Base-by-base conservation (phyloP, 2,797 vertebrate genomes). In the Babyrousa celebensis region DNA sequence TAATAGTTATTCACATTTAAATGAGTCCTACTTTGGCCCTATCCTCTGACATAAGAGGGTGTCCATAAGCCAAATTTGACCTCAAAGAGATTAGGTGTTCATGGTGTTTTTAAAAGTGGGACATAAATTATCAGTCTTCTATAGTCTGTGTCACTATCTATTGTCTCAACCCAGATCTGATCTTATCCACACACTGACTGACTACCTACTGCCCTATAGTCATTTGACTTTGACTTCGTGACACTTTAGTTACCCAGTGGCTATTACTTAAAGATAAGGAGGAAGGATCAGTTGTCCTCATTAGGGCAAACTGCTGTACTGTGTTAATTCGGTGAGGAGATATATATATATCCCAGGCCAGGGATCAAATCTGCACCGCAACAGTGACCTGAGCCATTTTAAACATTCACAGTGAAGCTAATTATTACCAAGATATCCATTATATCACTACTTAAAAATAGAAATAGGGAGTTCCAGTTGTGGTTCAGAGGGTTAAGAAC, bases 201-300 rank as follows among this genome's bases (percentile, higher is more conserved):
- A 32, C 12, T 6, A 1, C 8, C 25, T 58, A 5, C 12, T 3
- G 1, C 25, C 32, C 40, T 52, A 23, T 1, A 3, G 6, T 21
- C 27, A 3, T 6, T 32, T 20, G 60, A n/a, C 68, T 67, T n/a
- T 20, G 60, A n/a, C 68, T 67, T n/a, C 40, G n/a, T 70, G 71
- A 5, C 32, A 11, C 29, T 43, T 88, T 7, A 12, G 11, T 56
- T 56, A 43, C 1, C 71, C 27, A 36, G 27, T 32, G 62, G 17
- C 60, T 56, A 25, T 3, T 74, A 6, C 68, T 52, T 32, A 68
- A 79, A 82, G 20, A 75, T 21, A n/a, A 77, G 48, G 3, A 1
- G 9, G 68, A 27, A 77, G 12, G 70, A 58, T 5, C 23, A 1
- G 25, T 56, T 72, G 40, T 71, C 14, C 43, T 27, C 52, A 1